phyloP scores from a whole-genome alignment of 2,797 vertebrate genomes.

The Mus caroli region DNA sequence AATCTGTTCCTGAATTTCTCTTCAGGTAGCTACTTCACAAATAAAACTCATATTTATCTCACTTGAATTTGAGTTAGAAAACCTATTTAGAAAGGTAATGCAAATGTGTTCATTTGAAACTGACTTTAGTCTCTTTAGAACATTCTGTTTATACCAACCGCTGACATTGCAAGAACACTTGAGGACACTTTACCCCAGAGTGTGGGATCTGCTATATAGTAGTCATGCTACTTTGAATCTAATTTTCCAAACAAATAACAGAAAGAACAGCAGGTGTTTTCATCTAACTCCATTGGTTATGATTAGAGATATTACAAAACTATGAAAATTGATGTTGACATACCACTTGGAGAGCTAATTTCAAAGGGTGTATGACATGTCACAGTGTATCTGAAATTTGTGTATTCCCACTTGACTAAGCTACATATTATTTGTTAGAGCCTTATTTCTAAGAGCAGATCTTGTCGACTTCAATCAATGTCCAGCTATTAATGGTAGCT shows the following conservation, averaged over 20 bases:
- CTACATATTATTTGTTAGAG: constrained; percentile 54
- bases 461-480: constrained; percentile 75
- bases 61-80: constrained; percentile 64
- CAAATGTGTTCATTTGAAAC: constrained; percentile 50
- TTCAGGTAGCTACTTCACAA: constrained; percentile 56
- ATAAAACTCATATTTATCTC: constrained; percentile 64
- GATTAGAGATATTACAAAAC: constrained; percentile 73
- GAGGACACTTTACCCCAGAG: constrained; percentile 36
- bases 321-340: constrained; percentile 78
- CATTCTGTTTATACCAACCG: background rate
- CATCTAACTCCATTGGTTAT: constrained; percentile 72
- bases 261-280: constrained; percentile 77
- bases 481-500: constrained; percentile 76
- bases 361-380: constrained; percentile 42
- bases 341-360: constrained; percentile 69
- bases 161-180: constrained; percentile 42
- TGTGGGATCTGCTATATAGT: background rate
- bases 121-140: constrained; percentile 17
- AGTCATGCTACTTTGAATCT: constrained; percentile 70
- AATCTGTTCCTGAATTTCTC: constrained; percentile 36
- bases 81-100: constrained; percentile 32
- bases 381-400: constrained; percentile 44
- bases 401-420: constrained; percentile 70
- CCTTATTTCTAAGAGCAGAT: constrained; percentile 71
- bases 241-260: constrained; percentile 74